Evolutionary conservation across 2,888 invertebrate genomes (phyloP).

Genomic region (Embidobia sp.): DNA sequence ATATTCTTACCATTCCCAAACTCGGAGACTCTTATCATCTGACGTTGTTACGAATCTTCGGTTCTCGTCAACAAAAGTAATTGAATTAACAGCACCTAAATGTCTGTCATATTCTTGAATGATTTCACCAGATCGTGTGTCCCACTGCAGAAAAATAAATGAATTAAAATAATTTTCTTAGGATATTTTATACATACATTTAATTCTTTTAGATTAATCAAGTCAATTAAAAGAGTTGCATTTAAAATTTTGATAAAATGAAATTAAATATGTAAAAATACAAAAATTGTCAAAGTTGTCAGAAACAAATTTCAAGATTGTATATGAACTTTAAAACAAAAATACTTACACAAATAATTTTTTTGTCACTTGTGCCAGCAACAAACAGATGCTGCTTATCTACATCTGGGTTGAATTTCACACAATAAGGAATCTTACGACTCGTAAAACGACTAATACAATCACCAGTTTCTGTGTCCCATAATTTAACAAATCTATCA

Average conservation of each 20-base stretch:
- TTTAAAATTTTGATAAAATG: too few relatives aligned
- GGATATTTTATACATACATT: too few relatives aligned
- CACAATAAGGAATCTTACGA: constrained; percentile 98
- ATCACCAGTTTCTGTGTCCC: constrained; percentile 99
- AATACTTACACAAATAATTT: constrained; percentile 85
- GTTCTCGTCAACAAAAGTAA: constrained; percentile 99
- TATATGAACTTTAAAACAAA: too few relatives aligned
- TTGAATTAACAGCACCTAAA: constrained; percentile 98
- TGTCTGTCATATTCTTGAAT: constrained; percentile 99
- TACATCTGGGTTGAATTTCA: constrained; percentile 98
- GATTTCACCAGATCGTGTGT: constrained; percentile 95
- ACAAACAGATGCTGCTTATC: constrained; percentile 99
- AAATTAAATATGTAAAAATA: too few relatives aligned
- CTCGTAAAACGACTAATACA: constrained; percentile 95
- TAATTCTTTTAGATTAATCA: too few relatives aligned
- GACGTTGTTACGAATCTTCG: constrained; percentile 98
- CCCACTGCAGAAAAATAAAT: constrained; percentile 90
- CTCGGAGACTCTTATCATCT: constrained; percentile 98
- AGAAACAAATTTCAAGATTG: too few relatives aligned
- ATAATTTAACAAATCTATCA: constrained; percentile 98
- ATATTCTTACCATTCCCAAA: constrained; percentile 94
- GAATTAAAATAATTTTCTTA: too few relatives aligned
- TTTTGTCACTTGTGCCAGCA: constrained; percentile 99
- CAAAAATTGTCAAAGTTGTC: too few relatives aligned
- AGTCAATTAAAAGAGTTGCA: too few relatives aligned